Evolutionary conservation across 2,888 invertebrate genomes (phyloP).

Genomic region (Megastigmus dorsalis): DNA sequence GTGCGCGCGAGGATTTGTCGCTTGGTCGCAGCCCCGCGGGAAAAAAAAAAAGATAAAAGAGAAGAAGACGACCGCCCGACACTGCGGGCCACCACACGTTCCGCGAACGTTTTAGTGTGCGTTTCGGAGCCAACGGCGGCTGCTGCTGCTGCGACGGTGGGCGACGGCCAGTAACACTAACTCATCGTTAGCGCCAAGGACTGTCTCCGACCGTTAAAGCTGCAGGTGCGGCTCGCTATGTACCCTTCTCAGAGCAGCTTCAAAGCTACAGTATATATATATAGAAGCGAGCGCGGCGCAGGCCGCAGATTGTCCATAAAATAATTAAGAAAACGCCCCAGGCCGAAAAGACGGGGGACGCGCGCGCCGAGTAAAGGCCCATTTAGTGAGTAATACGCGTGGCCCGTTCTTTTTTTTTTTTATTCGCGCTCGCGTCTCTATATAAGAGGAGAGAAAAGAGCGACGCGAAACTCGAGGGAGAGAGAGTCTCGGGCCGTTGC

Average conservation of each 20-base stretch:
- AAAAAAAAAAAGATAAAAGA: constrained; percentile 34
- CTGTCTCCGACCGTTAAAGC: constrained; percentile 32
- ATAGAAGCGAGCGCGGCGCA: no score
- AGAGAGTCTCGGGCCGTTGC: background rate
- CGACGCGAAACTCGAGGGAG: background rate
- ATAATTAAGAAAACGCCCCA: constrained; percentile 62
- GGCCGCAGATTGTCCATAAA: constrained; percentile 61
- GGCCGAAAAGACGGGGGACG: background rate
- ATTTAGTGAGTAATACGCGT: constrained; percentile 30
- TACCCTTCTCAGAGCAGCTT: no score
- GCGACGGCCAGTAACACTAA: constrained; percentile 56
- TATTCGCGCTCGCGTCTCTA: no score
- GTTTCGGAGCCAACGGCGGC: background rate
- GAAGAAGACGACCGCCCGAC: background rate
- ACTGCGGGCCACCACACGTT: no score
- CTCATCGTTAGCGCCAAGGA: constrained; percentile 57
- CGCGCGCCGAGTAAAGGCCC: constrained; percentile 30
- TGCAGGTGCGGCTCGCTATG: constrained; percentile 23
- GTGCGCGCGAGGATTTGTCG: background rate
- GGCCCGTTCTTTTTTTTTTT: constrained; percentile 25
- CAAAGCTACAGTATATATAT: constrained; percentile 53
- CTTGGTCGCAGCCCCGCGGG: no score
- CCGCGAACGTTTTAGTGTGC: constrained; percentile 25
- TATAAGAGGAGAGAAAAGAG: background rate
- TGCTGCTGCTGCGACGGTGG: no score